Conservation (phyloP, 2,797 vertebrate genomes). For the Bucorvus abyssinicus region DNA sequence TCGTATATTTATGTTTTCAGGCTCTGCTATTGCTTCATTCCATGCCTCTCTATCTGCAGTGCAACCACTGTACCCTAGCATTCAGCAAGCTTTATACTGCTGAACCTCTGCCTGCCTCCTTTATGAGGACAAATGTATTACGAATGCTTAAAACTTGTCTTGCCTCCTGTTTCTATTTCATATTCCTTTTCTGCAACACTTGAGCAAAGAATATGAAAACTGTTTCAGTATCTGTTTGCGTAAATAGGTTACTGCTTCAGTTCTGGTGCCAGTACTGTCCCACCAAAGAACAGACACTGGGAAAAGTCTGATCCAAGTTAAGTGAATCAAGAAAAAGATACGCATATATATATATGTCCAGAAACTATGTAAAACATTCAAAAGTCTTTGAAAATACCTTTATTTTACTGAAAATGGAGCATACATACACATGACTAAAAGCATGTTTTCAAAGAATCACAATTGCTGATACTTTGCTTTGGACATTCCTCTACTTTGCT, state of each 20-base stretch:
- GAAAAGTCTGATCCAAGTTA: not conserved
- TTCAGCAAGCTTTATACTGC: not conserved
- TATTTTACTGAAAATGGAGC: not conserved
- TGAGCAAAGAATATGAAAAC: not conserved
- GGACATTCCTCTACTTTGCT: not conserved
- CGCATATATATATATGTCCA: fast-evolving
- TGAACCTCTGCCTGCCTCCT: not conserved
- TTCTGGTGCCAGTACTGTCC: not conserved
- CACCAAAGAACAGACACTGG: not conserved
- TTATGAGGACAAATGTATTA: not conserved
- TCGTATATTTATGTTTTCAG: not conserved
- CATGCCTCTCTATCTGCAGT: not conserved
- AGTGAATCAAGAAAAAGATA: not conserved
- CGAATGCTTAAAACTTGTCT: not conserved
- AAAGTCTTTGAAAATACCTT: not conserved
- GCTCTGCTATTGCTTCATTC: not conserved
- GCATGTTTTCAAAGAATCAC: not conserved
- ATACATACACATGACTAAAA: not conserved
- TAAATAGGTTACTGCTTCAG: not conserved
- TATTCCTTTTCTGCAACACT: not conserved
- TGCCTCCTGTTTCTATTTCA: not conserved
- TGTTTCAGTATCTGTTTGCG: not conserved
- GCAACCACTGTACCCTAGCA: not conserved
- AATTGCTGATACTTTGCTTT: not conserved
- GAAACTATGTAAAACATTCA: fast-evolving